A percentile compares a stretch with the other conserved stretches of the same genome.
Conservation (phyloP, 2,797 vertebrate genomes). For the Syngnathus acus region DNA sequence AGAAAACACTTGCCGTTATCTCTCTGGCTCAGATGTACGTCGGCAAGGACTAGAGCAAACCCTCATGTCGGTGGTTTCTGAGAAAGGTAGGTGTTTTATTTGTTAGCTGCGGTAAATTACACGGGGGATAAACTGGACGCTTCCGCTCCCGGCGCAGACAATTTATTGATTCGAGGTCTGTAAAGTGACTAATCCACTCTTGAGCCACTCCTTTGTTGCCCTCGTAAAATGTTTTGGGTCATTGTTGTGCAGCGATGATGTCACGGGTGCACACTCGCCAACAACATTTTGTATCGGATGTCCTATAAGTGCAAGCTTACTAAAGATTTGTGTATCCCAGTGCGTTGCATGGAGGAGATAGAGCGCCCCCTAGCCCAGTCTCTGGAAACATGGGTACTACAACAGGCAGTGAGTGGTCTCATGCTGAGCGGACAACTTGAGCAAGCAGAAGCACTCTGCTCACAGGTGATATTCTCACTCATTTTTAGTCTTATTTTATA, state of each 20-base stretch:
- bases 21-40: conserved; percentile 66
- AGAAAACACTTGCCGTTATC: conserved; percentile 74
- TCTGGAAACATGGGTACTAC: conserved; percentile 85
- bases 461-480: conserved; percentile 70
- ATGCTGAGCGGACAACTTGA: conserved; percentile 73
- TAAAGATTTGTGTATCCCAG: conserved; percentile 55
- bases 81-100: conserved; percentile 68
- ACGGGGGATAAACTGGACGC: not conserved
- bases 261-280: too few relatives aligned
- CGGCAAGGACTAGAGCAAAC: conserved; percentile 66
- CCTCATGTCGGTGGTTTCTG: conserved; percentile 79
- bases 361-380: conserved; percentile 66
- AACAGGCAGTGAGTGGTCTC: conserved; percentile 82
- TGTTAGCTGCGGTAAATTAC: not conserved
- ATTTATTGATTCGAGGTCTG: too few relatives aligned
- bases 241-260: too few relatives aligned
- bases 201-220: too few relatives aligned
- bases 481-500: not conserved
- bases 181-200: too few relatives aligned
- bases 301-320: not conserved
- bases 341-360: conserved; percentile 62
- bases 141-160: too few relatives aligned
- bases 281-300: not conserved
- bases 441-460: conserved; percentile 86
- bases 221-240: too few relatives aligned